These are phyloP conservation scores for Scaptomyza reducta DNA, from an alignment of 2,888 invertebrate species.

Conservation along the genomic window DNA sequence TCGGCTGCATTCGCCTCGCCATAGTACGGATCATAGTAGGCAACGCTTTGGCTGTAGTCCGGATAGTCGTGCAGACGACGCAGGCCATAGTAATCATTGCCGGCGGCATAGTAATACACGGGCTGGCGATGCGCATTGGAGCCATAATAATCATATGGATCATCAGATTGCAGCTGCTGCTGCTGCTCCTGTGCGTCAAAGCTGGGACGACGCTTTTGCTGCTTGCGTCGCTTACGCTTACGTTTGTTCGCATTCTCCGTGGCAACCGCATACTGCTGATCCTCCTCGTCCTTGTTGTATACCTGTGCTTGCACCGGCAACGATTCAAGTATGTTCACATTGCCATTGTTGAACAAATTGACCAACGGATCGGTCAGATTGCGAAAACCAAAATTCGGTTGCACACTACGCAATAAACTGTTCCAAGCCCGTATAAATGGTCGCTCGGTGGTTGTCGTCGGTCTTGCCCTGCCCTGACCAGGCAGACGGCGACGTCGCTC, in stretches of 20 bases:
- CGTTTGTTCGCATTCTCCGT: constrained; percentile 44
- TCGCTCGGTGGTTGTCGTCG: constrained; percentile 56
- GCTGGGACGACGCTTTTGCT: constrained; percentile 44
- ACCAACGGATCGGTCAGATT: constrained; percentile 76
- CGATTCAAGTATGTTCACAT: constrained; percentile 66
- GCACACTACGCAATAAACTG: constrained; percentile 71
- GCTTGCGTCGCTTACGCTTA: constrained; percentile 63
- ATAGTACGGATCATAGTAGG: constrained; percentile 36
- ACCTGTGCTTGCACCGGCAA: constrained; percentile 39
- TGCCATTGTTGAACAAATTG: constrained; percentile 71
- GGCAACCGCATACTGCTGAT: background rate
- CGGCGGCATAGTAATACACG: constrained; percentile 55
- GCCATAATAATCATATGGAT: constrained; percentile 44
- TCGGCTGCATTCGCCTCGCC: background rate
- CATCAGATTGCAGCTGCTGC: constrained; percentile 21
- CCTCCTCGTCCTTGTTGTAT: constrained; percentile 5
- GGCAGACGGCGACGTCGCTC: constrained; percentile 28
- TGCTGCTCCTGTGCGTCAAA: constrained; percentile 35
- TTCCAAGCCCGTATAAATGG: constrained; percentile 74
- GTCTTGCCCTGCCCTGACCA: constrained; percentile 22
- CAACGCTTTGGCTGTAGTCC: constrained; percentile 19
- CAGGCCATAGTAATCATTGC: constrained; percentile 52
- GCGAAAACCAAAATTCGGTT: constrained; percentile 65
- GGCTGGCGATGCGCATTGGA: constrained; percentile 41
- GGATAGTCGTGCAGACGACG: constrained; percentile 48